These are phyloP conservation scores for Phenganax stokvisi DNA, from an alignment of 92 coral and sea anemone species.

Conservation along the genomic window DNA sequence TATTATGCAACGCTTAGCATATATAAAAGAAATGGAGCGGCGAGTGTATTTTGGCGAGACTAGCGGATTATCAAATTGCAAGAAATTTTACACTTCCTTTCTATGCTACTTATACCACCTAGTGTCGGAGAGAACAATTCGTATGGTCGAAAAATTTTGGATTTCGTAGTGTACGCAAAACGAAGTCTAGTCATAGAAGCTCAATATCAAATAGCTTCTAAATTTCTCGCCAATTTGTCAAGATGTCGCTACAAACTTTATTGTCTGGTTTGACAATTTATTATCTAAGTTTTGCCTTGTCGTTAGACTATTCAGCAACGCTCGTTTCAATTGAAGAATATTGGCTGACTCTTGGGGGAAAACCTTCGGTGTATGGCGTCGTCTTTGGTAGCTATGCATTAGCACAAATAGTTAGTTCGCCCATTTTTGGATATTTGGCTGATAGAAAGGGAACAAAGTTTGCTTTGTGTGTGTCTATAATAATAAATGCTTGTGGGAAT, in stretches of 20 bases:
- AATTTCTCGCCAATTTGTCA: background rate
- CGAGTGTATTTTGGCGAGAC: background rate
- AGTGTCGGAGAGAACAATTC: background rate
- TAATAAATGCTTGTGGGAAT: slow-evolving; percentile 72
- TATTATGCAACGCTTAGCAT: background rate
- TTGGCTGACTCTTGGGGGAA: slow-evolving; percentile 74
- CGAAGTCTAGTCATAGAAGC: background rate
- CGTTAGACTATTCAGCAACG: slow-evolving; percentile 78
- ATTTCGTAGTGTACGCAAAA: background rate
- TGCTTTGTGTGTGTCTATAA: slow-evolving; percentile 63
- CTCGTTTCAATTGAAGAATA: slow-evolving; percentile 69
- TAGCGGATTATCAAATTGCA: background rate
- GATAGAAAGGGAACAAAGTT: slow-evolving; percentile 88
- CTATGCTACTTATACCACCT: background rate
- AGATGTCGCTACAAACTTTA: slow-evolving; percentile 48
- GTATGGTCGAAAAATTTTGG: background rate
- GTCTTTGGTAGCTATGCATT: slow-evolving; percentile 92
- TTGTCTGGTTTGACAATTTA: slow-evolving; percentile 67
- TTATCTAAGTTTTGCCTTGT: slow-evolving; percentile 87
- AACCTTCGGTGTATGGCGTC: slow-evolving; percentile 59
- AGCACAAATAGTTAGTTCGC: slow-evolving; percentile 76
- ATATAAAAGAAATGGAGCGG: background rate
- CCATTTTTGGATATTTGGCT: slow-evolving; percentile 82
- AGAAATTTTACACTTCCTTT: slow-evolving; percentile 14
- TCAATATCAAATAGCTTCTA: background rate